Base-by-base conservation (phyloP, 1,140 invertebrate species). In the Phymorhynchus buccinoides region DNA sequence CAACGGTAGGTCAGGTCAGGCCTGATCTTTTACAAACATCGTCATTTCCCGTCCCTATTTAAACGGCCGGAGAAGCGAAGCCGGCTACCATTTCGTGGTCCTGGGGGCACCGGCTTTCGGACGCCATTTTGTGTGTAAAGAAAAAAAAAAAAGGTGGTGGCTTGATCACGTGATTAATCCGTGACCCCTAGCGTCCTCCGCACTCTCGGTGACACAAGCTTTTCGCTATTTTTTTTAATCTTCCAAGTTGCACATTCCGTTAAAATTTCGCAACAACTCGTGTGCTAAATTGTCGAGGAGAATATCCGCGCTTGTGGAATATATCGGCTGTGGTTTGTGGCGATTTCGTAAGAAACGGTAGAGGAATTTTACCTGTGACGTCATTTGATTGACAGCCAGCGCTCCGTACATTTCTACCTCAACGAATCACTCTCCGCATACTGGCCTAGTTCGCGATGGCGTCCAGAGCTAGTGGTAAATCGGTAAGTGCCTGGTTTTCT, bases 361-460 rank as follows among this genome's bases (percentile, higher is more conserved):
- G 32, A 75, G 73, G 73, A 75, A 75, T 75, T 75, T 75, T 75
- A 75, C 73, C 37, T 6, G 73, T 75, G 73, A 75, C 73, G 73
- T 75, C 73, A 75, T 37, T 75, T 75, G 73, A 75, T 75, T 75
- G 73, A 75, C 73, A 75, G 73, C 73, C 18, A 75, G 73, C 27
- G 27, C 30, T 39, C 73, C 37, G 73, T 41, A 75, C 73, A 41
- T 9, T 37, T 75, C 73, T 75, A 75, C 73, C 73, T 75, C n/a
- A 62, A 41, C 37, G 68, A 73, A 32, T 27, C 68, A 0, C 73
- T 16, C 27, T 75, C 73, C 68, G 37, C 73, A 37, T 35, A 75
- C 73, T 41, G 73, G 35, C 37, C 73, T 75, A 41, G 73, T 41
- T 41, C 35, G 41, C 14, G 16, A 75, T 75, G 73, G 73, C 73